Conservation (phyloP, 2,888 invertebrate genomes). For the Ephialtes manifestator region DNA sequence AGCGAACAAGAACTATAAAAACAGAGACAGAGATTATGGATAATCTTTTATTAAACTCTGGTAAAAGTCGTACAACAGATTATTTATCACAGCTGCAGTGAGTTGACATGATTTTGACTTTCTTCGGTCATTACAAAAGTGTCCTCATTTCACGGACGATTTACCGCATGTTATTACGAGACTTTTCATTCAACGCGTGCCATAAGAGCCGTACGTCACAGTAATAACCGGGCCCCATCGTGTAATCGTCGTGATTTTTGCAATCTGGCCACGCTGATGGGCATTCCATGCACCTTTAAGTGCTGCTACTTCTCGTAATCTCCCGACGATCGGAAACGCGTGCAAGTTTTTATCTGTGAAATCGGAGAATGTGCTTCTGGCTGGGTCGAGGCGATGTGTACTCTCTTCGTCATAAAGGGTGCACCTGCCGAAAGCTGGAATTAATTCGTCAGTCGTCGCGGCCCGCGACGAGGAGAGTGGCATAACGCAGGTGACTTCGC, state of each 20-base stretch:
- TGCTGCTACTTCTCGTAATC: constrained; percentile 52
- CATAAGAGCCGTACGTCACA: constrained; percentile 19
- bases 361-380: constrained; percentile 56
- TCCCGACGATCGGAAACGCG: constrained; percentile 59
- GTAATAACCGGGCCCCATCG: constrained; percentile 6
- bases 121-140: constrained; percentile 57
- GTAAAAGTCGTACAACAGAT: background rate
- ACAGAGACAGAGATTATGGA: background rate
- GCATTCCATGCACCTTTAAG: constrained; percentile 10
- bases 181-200: constrained; percentile 55
- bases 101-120: constrained; percentile 60
- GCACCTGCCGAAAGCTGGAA: constrained; percentile 69
- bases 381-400: background rate
- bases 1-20: background rate
- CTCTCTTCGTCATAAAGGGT: constrained; percentile 58
- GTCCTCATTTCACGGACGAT: constrained; percentile 68
- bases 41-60: background rate
- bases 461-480: constrained; percentile 56
- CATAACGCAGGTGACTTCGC: constrained; percentile 67
- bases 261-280: constrained; percentile 55
- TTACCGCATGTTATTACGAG: constrained; percentile 56
- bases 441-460: constrained; percentile 67
- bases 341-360: constrained; percentile 66
- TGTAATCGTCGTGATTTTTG: constrained; percentile 66
- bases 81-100: constrained; percentile 55